Percentiles rank a stretch among this genome's conserved stretches.
phyloP scores from a whole-genome alignment of 2,113 vertebrate species.

The Neomonachus schauinslandi region DNA sequence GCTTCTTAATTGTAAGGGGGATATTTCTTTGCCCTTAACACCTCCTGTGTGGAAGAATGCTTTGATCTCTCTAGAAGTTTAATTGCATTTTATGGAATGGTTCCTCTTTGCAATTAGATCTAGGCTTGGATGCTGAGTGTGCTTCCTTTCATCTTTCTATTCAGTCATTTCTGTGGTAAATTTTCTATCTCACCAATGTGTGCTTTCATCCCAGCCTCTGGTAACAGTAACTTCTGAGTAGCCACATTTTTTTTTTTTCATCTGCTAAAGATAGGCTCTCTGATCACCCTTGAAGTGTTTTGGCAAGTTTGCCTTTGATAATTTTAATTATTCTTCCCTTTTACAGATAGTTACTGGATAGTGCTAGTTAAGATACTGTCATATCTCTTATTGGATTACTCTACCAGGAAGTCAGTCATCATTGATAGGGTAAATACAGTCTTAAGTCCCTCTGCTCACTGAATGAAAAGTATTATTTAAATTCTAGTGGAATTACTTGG shows the following conservation, averaged over 20 bases:
- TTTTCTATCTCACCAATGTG: slow-evolving; percentile 69
- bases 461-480: slow-evolving; percentile 36
- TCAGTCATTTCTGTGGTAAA: slow-evolving; percentile 77
- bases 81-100: slow-evolving; percentile 83
- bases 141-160: slow-evolving; percentile 82
- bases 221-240: slow-evolving; percentile 73
- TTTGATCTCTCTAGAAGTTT: slow-evolving; percentile 85
- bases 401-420: background rate
- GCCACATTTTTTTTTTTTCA: slow-evolving; percentile 64
- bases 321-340: slow-evolving; percentile 75
- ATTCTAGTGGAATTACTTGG: background rate
- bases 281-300: slow-evolving; percentile 68
- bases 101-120: slow-evolving; percentile 82
- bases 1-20: slow-evolving; percentile 66
- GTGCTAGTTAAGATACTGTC: slow-evolving; percentile 58
- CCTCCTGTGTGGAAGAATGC: slow-evolving; percentile 76
- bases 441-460: background rate
- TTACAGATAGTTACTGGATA: slow-evolving; percentile 38
- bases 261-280: slow-evolving; percentile 58
- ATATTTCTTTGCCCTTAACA: slow-evolving; percentile 63
- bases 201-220: slow-evolving; percentile 67
- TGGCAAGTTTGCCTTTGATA: slow-evolving; percentile 64
- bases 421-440: background rate
- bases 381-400: slow-evolving; percentile 11
- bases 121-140: slow-evolving; percentile 62